Percentiles rank a stretch among this genome's conserved stretches.
These are phyloP conservation scores for Macrotus californicus DNA, from an alignment of 2,113 vertebrate genomes.

Conservation along the genomic window DNA sequence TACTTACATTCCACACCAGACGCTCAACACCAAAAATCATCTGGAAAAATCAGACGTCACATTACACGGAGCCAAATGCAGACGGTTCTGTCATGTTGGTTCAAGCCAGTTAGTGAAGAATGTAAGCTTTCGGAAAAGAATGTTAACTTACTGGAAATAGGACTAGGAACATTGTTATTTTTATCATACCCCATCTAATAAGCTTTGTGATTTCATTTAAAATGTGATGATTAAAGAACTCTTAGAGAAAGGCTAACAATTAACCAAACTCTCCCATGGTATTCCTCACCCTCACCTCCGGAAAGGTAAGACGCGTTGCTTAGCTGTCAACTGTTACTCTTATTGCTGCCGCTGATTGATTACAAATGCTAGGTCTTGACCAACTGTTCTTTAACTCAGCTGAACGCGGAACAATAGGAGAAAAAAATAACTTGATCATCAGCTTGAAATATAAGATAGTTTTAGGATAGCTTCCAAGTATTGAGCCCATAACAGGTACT, in stretches of 20 bases:
- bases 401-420: background rate
- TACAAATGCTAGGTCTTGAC: background rate
- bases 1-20: background rate
- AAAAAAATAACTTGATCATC: background rate
- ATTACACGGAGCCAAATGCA: background rate
- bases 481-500: background rate
- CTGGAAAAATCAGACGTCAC: slow-evolving; percentile 13
- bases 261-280: background rate
- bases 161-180: background rate
- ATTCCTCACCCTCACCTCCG: background rate
- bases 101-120: background rate
- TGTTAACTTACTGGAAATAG: background rate
- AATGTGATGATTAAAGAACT: background rate
- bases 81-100: background rate
- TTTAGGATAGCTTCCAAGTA: background rate
- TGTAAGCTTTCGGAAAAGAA: slow-evolving; percentile 25
- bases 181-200: background rate
- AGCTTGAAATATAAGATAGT: background rate
- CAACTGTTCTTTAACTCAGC: background rate
- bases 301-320: background rate
- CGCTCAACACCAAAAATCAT: background rate
- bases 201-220: slow-evolving; percentile 5
- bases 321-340: background rate
- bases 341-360: background rate
- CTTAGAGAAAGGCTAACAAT: background rate